Percentiles rank a stretch among this genome's conserved stretches.
Evolutionary conservation across 1,140 invertebrate species (phyloP).

Genomic region (Platyura marginata): DNA sequence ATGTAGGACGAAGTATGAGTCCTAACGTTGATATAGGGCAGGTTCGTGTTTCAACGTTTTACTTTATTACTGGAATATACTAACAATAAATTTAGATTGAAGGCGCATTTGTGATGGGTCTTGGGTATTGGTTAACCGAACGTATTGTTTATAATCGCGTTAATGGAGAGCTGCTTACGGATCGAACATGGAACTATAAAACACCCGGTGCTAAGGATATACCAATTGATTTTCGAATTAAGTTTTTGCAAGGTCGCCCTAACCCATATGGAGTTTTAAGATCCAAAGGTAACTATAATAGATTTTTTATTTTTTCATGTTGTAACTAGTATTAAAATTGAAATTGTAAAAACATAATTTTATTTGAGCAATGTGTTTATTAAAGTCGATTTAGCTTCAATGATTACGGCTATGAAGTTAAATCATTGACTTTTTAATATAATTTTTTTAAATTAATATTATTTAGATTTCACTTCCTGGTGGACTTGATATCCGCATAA

Average conservation of each 20-base stretch:
- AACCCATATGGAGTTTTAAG: constrained; percentile 49
- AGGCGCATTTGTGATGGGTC: constrained; percentile 61
- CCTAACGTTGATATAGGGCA: constrained; percentile 62
- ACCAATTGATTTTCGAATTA: too few species aligned
- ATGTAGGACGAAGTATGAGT: constrained; percentile 44
- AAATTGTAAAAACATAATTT: too few species aligned
- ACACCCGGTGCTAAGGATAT: constrained; percentile 49
- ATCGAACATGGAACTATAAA: constrained; percentile 59
- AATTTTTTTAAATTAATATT: too few species aligned
- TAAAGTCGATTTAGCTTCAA: too few species aligned
- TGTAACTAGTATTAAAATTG: too few species aligned
- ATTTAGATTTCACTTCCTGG: too few species aligned
- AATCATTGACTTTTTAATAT: too few species aligned
- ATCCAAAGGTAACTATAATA: constrained; percentile 45
- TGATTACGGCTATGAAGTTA: too few species aligned
- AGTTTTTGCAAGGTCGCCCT: constrained; percentile 46
- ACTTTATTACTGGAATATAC: neutral
- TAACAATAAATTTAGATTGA: constrained; percentile 8
- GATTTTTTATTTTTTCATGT: too few species aligned
- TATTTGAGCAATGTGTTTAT: too few species aligned
- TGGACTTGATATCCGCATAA: too few species aligned
- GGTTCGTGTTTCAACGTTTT: constrained; percentile 3
- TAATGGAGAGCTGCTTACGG: constrained; percentile 42
- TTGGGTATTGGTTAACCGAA: too few species aligned
- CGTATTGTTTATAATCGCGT: constrained; percentile 36